Evolutionary conservation across 2,888 invertebrate genomes (phyloP), one percentile per base, ranked within the genome.

Genomic region (Endotricha flammealis): DNA sequence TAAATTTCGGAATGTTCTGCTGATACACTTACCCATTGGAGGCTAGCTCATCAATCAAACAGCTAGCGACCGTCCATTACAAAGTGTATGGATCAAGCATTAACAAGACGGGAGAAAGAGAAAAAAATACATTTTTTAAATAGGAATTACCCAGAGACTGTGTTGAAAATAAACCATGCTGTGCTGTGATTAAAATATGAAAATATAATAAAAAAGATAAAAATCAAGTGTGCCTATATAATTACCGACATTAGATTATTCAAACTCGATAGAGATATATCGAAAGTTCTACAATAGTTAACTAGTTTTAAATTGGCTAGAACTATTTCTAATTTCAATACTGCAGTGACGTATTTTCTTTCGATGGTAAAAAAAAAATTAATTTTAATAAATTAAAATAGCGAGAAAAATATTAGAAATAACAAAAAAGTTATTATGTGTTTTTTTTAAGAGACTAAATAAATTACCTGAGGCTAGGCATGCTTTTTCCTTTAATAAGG

Each of bases 401-500:
- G 48, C 46, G 38, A 41, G 13, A 41, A 35, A 27, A 28, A 36
- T 27, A 12, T 11, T 13, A 29, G 33, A 39, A 38, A 44, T 34
- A 48, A 39, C 32, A 32, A 31, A 29, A 17, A 38, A n/a, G 25
- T 33, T n/a, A 12, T 29, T 35, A 41, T 36, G 32, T 4, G 36
- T 36, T 41, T 29, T 27, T 34, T 29, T 37, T 31, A 45, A 42
- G 4, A 4, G 28, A 34, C 9, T 20, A 20, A n/a, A 9, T 24
- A n/a, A 32, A 34, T 83, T 85, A 96, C 96, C 96, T 96, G 43
- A 97, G 87, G 65, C 96, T 96, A 2, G 97, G 97, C 96, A 98
- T 96, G 88, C 97, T 97, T 83, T 97, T 97, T 42, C 97, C 97
- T 88, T 97, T 95, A 42, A 95, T 93, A 32, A 97, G 88, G 75